phyloP scores from a whole-genome alignment of 1,140 invertebrate genomes.

The Probaryconus sp. region DNA sequence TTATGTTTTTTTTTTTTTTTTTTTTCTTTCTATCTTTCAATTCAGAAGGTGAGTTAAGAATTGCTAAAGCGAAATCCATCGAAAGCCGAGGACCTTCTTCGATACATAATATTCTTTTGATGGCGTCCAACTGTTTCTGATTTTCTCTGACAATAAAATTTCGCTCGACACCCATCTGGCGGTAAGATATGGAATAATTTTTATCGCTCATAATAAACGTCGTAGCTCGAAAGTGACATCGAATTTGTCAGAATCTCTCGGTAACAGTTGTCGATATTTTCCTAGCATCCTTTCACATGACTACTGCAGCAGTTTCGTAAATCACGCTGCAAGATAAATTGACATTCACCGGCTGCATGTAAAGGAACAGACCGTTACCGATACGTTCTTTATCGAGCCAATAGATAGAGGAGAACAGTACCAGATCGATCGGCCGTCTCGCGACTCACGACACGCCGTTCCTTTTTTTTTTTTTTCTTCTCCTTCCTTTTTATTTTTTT shows the following conservation, averaged over 20 bases:
- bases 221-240: slow-evolving; percentile 51
- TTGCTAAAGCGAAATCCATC: too few species aligned
- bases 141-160: slow-evolving; percentile 37
- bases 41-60: too few species aligned
- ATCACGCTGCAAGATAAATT: slow-evolving; percentile 63
- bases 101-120: too few species aligned
- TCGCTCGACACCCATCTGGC: slow-evolving; percentile 16
- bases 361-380: slow-evolving; percentile 54
- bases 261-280: slow-evolving; percentile 62
- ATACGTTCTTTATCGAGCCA: slow-evolving; percentile 60
- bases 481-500: slow-evolving; percentile 6
- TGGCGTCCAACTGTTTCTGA: too few species aligned
- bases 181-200: slow-evolving; percentile 40
- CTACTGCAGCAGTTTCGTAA: slow-evolving; percentile 62
- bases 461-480: slow-evolving; percentile 14
- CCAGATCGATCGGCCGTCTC: slow-evolving; percentile 50
- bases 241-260: slow-evolving; percentile 58
- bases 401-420: slow-evolving; percentile 48
- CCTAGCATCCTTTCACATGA: slow-evolving; percentile 60
- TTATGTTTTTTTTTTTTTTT: too few species aligned
- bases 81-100: too few species aligned
- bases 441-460: slow-evolving; percentile 8
- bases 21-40: too few species aligned
- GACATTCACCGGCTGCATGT: slow-evolving; percentile 63
- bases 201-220: slow-evolving; percentile 58